Evolutionary conservation across 2,113 vertebrate genomes (phyloP).

Genomic region (Ammospiza caudacuta): DNA sequence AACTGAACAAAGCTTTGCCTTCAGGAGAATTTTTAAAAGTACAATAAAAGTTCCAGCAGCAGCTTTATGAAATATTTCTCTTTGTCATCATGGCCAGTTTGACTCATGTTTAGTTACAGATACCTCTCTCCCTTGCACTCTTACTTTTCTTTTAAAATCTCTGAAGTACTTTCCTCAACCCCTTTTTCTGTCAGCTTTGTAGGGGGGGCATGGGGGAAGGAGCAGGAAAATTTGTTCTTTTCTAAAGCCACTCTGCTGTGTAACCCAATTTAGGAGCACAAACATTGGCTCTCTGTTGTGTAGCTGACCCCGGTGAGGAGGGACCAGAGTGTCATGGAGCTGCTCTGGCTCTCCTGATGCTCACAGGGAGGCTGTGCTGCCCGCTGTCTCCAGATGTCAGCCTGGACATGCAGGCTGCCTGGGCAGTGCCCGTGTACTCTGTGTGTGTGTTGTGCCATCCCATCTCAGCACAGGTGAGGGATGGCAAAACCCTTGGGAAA

Average conservation of each 20-base stretch:
- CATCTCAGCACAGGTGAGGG: background rate
- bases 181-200: background rate
- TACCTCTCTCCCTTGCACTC: background rate
- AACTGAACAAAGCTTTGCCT: background rate
- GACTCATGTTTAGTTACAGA: background rate
- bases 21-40: background rate
- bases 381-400: background rate
- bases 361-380: rapidly evolving
- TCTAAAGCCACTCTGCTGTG: background rate
- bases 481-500: background rate
- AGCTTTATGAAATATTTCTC: conserved; percentile 2
- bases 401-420: background rate
- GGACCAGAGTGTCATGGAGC: rapidly evolving
- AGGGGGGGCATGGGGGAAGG: rapidly evolving
- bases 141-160: background rate
- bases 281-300: rapidly evolving
- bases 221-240: background rate
- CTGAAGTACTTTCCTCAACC: background rate
- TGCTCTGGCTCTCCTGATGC: background rate
- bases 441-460: no score
- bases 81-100: background rate
- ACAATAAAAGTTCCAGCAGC: background rate
- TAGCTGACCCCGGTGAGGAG: background rate
- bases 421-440: rapidly evolving
- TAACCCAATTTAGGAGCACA: background rate